Base-by-base conservation (phyloP, 2,113 vertebrate genomes). In the Neolamprologus tretocephalus region DNA sequence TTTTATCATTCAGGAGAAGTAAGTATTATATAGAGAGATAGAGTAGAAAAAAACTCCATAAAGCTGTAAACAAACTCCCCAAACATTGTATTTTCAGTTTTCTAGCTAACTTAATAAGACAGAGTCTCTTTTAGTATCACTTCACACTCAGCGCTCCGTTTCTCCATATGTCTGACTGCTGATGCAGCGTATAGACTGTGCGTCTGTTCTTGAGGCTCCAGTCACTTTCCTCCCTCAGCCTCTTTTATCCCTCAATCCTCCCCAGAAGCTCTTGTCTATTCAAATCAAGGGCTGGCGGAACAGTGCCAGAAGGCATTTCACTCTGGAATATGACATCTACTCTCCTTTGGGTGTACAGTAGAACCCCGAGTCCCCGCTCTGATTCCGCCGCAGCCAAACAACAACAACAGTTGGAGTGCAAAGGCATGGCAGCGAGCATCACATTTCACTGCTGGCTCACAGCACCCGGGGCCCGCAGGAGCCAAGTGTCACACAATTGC, bases 211-310 rank as follows among this genome's bases (percentile, higher is more conserved):
- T 55, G 37, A 86, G 80, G 91, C 81, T 90, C 84, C 86, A 87
- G 87, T 94, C 90, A 90, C 91, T 92, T 85, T 86, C 86, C 71
- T 90, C 85, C 88, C 89, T 81, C 84, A 81, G 84, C 86, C 79
- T 88, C 90, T 92, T 92, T 93, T 88, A 93, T 94, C 92, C 89
- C 89, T 93, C 92, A 92, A 85, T 93, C 90, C 87, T 93, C 84
- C 88, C 93, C 89, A 92, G 91, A 81, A 95, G 90, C 89, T 93
- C 90, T 86, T 94, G 92, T 95, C 95, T 93, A 89, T 94, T 95
- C 88, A 95, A 91, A 95, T 96, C 94, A 93, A 93, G 87, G 80
- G 80, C 90, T 90, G 93, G 85, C 23, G 40, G 85, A 91, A 91
- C 61, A 86, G 91, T 90, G 94, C 93, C 95, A 90, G 92, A 91